These are phyloP conservation scores for Gadopsis marmoratus DNA, from an alignment of 2,797 vertebrate species.

Conservation along the genomic window DNA sequence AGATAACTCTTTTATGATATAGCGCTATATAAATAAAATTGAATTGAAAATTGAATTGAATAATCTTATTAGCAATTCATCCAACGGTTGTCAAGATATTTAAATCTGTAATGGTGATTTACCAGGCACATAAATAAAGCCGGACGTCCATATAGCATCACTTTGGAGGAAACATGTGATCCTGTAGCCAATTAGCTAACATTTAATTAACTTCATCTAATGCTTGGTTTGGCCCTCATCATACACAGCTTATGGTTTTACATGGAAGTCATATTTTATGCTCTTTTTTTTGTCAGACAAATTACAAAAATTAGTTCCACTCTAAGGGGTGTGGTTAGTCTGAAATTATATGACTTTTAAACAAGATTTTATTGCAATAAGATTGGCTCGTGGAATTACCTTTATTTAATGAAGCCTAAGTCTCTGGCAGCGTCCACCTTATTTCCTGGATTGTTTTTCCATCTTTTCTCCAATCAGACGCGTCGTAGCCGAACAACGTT, in stretches of 20 bases:
- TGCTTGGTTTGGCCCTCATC: conserved; percentile 42
- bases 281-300: neutral
- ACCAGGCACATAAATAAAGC: neutral
- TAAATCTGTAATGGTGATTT: neutral
- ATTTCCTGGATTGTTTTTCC: neutral
- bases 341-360: neutral
- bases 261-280: neutral
- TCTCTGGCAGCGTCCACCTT: neutral
- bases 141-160: conserved; percentile 11
- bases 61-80: no score
- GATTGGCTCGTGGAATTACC: neutral
- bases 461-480: neutral
- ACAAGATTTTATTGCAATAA: neutral
- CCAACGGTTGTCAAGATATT: neutral
- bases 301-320: neutral
- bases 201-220: conserved; percentile 32
- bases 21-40: no score
- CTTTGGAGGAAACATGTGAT: neutral
- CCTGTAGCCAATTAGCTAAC: conserved; percentile 25
- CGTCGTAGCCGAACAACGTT: neutral
- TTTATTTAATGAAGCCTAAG: neutral
- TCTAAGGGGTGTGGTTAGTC: neutral
- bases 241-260: neutral
- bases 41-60: no score
- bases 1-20: no score